Base-by-base conservation (phyloP, 2,888 invertebrate genomes). In the Notodonta dromedarius region DNA sequence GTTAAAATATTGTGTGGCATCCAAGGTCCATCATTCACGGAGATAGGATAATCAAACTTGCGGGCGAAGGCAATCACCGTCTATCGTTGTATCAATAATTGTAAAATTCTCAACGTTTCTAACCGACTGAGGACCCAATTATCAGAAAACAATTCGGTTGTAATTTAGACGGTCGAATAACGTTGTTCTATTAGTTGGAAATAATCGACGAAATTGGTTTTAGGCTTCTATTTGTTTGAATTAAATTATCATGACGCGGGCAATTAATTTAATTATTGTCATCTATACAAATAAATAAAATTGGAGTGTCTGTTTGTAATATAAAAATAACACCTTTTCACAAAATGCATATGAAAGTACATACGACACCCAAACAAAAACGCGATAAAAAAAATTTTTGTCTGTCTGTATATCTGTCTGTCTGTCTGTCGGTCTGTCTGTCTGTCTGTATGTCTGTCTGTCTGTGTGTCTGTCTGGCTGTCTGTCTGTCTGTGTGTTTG, bases 41-140 rank as follows among this genome's bases (percentile, higher is more conserved):
- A 16, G 16, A 50, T 50, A 50, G 50, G 50, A 50, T 16, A 50
- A 50, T 50, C 11, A 50, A 50, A 50, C 50, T 50, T 50, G 51
- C 52, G 58, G 61, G 54, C 58, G 56, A 72, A 74, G 66, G 42
- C 69, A 67, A 74, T 71, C 65, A 66, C 14, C 48, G 60, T 62
- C 66, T 66, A 24, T 24, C 24, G 66, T 65, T 51, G 52, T 57
- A 40, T 56, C 8, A 60, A 69, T 73, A 64, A 71, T 72, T 75
- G 75, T 69, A 73, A 74, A 74, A 73, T 65, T 74, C 65, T 16
- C 48, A 65, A 63, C 67, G 67, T 74, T 63, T 62, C 53, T 62
- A 69, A 63, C 48, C 54, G 59, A 53, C 46, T 57, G 64, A 63
- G 51, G 62, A 63, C 56, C 60, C 73, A 75, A 73, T 74, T 74